Base-by-base conservation (phyloP, 2,888 invertebrate genomes). In the Drosophila fungiperda region DNA sequence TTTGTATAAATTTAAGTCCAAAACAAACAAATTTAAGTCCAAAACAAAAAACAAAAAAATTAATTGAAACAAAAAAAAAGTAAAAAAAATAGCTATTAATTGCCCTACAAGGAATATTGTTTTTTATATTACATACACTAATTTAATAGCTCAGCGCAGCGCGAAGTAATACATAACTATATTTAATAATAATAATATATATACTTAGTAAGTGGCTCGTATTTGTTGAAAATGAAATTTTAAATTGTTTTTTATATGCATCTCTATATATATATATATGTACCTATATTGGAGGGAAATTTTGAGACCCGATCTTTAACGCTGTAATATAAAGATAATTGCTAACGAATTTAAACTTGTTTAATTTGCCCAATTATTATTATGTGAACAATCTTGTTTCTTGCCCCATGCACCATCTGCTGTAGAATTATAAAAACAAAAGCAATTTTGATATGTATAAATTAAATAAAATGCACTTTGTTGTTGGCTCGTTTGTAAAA, bases 341-440 rank as follows among this genome's bases (percentile, higher is more conserved):
- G 89, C 89, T 80, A 74, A 80, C 81, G 81, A 88, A 84, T 83
- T 86, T 86, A 75, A 80, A 71, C 59, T 83, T 73, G 77, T 88
- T 86, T 76, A 88, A 73, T 83, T 83, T 66, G 23, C 23, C 45
- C 42, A 23, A 35, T 11, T 50, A 12, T 23, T 35, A 48, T 29
- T 62, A 59, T 62, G 57, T 58, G 45, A 74, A 63, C n/a, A 48
- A 38, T 40, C 4, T 6, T 3, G 29, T 55, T 35, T 71, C 76
- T 79, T 73, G 71, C 76, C 82, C 54, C 79, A 50, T 35, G 53
- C 80, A 64, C 63, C 29, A 53, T 71, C 77, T 69, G 71, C 60
- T 67, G 50, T 66, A 71, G 63, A 73, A 76, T 66, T 63, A 63
- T 53, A 57, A 57, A 71, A 15, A 15, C 15, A 45, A 45, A 71